phyloP scores from a whole-genome alignment of 1,140 invertebrate species.

The Neelides sp. region DNA sequence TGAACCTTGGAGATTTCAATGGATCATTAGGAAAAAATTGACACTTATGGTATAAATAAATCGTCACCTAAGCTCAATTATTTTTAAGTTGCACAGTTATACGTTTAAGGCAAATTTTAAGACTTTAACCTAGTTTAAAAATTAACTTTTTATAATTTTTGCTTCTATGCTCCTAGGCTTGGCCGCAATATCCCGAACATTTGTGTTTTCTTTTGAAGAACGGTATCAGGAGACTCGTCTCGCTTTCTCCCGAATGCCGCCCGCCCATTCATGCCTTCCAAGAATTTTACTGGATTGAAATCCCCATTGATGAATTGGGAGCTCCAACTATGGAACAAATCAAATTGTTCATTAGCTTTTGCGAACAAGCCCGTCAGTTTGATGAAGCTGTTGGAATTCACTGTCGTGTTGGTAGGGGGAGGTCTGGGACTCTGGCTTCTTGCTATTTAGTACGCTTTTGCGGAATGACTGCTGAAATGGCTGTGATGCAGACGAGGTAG shows the following conservation, averaged over 20 bases:
- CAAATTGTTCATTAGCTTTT: constrained; percentile 51
- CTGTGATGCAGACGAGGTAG: constrained; percentile 48
- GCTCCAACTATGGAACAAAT: constrained; percentile 52
- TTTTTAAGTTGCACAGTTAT: no score
- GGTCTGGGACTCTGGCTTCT: constrained; percentile 55
- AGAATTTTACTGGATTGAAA: constrained; percentile 43
- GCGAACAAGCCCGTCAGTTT: constrained; percentile 34
- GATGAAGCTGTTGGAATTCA: constrained; percentile 52
- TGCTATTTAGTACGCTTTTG: constrained; percentile 53
- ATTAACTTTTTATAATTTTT: constrained; percentile 29
- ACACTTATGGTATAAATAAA: constrained; percentile 24
- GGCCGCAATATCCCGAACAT: constrained; percentile 45
- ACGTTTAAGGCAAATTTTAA: no score
- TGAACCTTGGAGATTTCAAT: constrained; percentile 29
- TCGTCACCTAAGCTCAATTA: no score
- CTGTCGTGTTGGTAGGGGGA: constrained; percentile 51
- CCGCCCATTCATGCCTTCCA: constrained; percentile 41
- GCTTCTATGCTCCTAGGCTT: constrained; percentile 46
- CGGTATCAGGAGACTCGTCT: constrained; percentile 44
- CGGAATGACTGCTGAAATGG: constrained; percentile 45
- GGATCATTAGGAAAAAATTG: constrained; percentile 26
- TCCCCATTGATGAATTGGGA: constrained; percentile 51
- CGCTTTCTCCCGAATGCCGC: constrained; percentile 47
- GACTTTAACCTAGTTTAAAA: neutral
- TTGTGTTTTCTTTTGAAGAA: constrained; percentile 45